These are phyloP conservation scores for Proteles cristata DNA, from an alignment of 2,113 vertebrate species.

Conservation along the genomic window DNA sequence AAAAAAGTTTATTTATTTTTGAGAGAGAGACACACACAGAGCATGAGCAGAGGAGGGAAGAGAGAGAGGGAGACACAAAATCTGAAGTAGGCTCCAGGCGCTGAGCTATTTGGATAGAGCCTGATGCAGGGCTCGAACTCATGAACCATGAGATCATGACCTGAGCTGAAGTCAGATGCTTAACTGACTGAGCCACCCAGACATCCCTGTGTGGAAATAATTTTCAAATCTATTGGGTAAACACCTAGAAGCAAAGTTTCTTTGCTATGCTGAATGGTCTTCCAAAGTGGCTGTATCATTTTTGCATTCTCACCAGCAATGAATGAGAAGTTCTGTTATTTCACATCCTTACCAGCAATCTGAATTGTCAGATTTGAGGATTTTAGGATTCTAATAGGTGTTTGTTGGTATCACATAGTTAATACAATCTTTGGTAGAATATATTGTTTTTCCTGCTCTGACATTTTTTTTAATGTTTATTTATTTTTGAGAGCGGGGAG, in stretches of 20 bases:
- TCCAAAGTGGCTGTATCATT: slow-evolving; percentile 2
- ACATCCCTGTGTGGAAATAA: neutral
- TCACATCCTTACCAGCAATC: neutral
- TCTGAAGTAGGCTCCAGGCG: no score
- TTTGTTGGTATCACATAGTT: neutral
- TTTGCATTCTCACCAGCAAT: neutral
- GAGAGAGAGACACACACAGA: no score
- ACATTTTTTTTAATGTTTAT: neutral
- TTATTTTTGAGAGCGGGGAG: no score
- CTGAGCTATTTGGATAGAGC: no score
- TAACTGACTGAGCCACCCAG: no score
- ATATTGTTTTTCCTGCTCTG: slow-evolving; percentile 18
- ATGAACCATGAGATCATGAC: no score
- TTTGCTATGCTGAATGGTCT: neutral
- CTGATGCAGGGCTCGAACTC: no score
- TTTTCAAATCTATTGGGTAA: slow-evolving; percentile 26
- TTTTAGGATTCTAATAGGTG: neutral
- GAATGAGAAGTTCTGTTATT: slow-evolving; percentile 9
- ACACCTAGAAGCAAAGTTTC: neutral
- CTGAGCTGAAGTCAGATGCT: no score
- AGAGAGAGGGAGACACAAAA: no score
- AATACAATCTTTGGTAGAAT: slow-evolving; percentile 28
- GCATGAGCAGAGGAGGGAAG: no score
- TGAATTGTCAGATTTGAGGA: neutral
- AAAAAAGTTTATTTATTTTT: no score